These are phyloP conservation scores for Pyrocoelia pectoralis DNA, from an alignment of 2,888 invertebrate species.

Conservation along the genomic window DNA sequence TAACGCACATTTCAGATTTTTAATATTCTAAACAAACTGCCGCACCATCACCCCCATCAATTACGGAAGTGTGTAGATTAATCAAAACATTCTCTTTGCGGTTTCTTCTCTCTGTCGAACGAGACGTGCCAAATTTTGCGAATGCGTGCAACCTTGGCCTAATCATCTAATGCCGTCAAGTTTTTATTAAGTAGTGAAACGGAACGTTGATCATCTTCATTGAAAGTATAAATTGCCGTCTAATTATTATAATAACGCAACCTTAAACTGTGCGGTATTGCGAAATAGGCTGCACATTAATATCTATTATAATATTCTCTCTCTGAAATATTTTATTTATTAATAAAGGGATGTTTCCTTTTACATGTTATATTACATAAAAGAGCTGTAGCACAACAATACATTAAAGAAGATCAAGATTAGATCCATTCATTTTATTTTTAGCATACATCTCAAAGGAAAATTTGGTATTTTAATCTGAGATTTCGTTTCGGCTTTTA, in stretches of 20 bases:
- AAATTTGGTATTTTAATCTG: background rate
- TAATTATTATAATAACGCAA: background rate
- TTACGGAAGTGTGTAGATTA: background rate
- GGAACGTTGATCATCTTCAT: conserved; percentile 17
- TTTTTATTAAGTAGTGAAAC: conserved; percentile 18
- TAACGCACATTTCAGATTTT: background rate
- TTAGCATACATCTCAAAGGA: background rate
- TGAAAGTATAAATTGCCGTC: conserved; percentile 6
- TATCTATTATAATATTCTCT: background rate
- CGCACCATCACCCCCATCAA: background rate
- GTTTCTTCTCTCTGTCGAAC: too few species aligned
- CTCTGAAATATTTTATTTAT: background rate
- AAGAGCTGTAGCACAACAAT: background rate
- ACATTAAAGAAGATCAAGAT: too few species aligned
- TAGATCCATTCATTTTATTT: background rate
- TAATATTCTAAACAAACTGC: background rate
- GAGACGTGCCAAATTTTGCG: background rate
- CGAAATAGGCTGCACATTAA: too few species aligned
- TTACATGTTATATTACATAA: background rate
- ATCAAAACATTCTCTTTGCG: background rate
- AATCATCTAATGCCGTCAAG: conserved; percentile 10
- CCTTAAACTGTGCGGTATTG: too few species aligned
- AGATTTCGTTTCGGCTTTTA: background rate
- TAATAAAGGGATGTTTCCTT: background rate
- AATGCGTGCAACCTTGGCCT: conserved; percentile 26